Evolutionary conservation across 2,797 vertebrate species (phyloP), one percentile per base, ranked within the genome.

Genomic region (Catostomus latipinnis): DNA sequence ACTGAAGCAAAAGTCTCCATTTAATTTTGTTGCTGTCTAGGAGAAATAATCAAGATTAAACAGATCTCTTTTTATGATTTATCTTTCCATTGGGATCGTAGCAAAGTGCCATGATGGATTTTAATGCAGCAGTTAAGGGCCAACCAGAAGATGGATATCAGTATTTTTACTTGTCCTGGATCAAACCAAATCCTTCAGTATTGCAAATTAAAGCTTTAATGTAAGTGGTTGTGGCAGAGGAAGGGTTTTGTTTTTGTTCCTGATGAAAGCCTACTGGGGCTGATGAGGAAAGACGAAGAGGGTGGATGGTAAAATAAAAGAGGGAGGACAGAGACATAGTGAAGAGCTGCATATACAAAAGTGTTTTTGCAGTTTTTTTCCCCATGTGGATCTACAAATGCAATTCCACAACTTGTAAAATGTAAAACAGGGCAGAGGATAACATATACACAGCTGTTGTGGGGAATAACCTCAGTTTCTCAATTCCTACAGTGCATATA

Each of bases 281-380:
- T 71, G 66, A 45, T 57, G 63, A 52, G 62, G 75, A 76, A 52
- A 78, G 43, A 70, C 60, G 49, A 71, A 74, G 52, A 22, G 54
- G 43, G 50, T 18, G 70, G 46, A 78, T 52, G 43, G 2, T 34
- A 34, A 34, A 34, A 7, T 0, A 45, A 73, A 34, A 43, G 49
- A 72, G 53, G 50, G 57, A 57, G n/a, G 0, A 16, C 61, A 66
- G 34, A 80, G 9, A 69, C 74, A 63, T 56, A 74, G 54, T 11
- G 54, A 79, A 78, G 78, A 86, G 78, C 80, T 84, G 85, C 45
- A 48, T 18, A 58, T 22, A 10, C 60, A 5, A 1, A 78, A 74
- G 45, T 12, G 11, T 71, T 74, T 45, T 69, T 81, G 54, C 16
- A 74, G 48, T 63, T 80, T 73, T 18, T 60, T 73, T 4, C 12